Evolutionary conservation across 1,140 invertebrate species (phyloP).

Genomic region (Bombus picipes): DNA sequence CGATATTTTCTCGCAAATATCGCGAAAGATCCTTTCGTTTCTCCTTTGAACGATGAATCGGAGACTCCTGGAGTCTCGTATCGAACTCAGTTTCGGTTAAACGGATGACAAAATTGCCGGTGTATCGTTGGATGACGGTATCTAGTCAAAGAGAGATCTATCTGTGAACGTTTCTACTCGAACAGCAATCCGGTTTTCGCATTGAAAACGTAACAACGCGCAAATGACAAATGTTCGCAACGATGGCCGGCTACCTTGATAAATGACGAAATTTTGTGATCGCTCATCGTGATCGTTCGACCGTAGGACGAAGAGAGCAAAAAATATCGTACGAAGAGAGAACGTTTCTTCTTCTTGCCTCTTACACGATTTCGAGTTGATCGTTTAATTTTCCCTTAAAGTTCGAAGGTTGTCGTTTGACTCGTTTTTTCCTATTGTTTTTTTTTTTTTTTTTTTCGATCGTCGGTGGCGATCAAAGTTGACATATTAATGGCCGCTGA

Average conservation of each 20-base stretch:
- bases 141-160: not conserved
- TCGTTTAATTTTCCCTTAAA: not conserved
- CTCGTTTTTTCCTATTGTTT: no score
- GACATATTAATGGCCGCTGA: no score
- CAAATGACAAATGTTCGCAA: conserved; percentile 31
- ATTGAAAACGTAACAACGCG: not conserved
- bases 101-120: not conserved
- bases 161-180: not conserved
- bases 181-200: not conserved
- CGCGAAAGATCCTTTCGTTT: no score
- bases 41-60: no score
- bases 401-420: no score
- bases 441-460: no score
- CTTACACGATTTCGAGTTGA: not conserved
- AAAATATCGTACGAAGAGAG: not conserved
- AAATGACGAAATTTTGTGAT: conserved; percentile 61
- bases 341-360: no score
- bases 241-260: conserved; percentile 18
- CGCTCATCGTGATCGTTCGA: conserved; percentile 59
- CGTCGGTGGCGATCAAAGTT: not conserved
- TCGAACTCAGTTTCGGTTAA: no score
- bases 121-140: not conserved
- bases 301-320: not conserved
- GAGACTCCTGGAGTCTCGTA: no score
- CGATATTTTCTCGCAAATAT: not conserved